Evolutionary conservation across 2,797 vertebrate genomes (phyloP).

Genomic region (Psittacula echo): DNA sequence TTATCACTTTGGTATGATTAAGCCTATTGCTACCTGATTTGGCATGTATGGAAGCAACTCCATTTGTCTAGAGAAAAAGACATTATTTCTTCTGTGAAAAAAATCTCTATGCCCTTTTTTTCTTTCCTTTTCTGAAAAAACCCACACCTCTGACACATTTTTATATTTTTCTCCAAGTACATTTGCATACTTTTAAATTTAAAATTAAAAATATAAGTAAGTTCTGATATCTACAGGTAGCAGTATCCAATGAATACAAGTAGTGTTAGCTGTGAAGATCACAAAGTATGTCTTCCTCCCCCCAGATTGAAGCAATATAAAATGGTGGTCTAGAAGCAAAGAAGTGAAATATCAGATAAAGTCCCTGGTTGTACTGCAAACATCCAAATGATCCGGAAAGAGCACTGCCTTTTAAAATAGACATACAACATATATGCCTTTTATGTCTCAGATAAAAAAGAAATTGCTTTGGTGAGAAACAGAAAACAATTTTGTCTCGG

Average conservation of each 20-base stretch:
- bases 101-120: background rate
- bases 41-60: background rate
- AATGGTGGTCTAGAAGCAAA: background rate
- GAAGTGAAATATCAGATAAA: background rate
- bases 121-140: background rate
- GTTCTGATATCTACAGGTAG: background rate
- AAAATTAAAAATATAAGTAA: background rate
- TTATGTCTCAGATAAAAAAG: background rate
- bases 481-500: background rate
- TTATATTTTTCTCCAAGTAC: background rate
- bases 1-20: background rate
- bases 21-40: background rate
- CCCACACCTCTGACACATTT: background rate
- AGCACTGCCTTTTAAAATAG: background rate
- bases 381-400: background rate
- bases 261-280: background rate
- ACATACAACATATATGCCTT: background rate
- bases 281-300: background rate
- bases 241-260: background rate
- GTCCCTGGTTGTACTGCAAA: background rate
- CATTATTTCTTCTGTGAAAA: background rate
- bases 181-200: background rate
- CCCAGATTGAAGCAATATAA: background rate
- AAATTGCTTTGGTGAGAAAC: background rate
- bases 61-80: background rate